Evolutionary conservation across 2,113 vertebrate species (phyloP).

Genomic region (Tauraco erythrolophus): DNA sequence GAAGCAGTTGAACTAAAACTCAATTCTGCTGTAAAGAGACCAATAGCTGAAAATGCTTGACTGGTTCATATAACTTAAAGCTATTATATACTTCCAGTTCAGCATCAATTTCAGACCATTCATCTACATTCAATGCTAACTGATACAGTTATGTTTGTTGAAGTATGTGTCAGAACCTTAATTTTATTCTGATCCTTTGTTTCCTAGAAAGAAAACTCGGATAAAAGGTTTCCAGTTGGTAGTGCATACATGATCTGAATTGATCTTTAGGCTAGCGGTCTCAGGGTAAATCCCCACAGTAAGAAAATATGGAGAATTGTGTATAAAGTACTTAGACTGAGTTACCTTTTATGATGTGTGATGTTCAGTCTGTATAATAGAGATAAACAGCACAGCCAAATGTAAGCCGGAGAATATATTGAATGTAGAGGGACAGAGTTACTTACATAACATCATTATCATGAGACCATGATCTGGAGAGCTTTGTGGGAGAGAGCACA

Average conservation of each 20-base stretch:
- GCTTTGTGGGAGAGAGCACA: not conserved
- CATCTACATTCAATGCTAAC: not conserved
- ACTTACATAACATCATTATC: not conserved
- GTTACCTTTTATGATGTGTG: not conserved
- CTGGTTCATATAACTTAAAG: not conserved
- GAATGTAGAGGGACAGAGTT: not conserved
- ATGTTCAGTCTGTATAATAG: not conserved
- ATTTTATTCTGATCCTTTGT: not conserved
- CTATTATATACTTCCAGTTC: not conserved
- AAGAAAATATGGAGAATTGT: not conserved
- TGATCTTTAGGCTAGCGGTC: not conserved
- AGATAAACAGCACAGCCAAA: not conserved
- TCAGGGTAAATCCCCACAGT: not conserved
- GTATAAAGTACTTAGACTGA: not conserved
- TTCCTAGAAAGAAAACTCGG: not conserved
- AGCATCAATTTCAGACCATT: not conserved
- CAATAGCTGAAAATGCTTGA: not conserved
- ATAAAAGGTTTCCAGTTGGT: not conserved
- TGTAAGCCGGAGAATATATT: not conserved
- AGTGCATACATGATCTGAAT: not conserved
- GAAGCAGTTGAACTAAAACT: not conserved
- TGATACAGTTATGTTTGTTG: not conserved
- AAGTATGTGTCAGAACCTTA: not conserved
- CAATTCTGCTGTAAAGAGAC: not conserved
- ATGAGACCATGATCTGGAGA: not conserved